Evolutionary conservation across 2,888 invertebrate genomes (phyloP).

Genomic region (Mythimna ferrago): DNA sequence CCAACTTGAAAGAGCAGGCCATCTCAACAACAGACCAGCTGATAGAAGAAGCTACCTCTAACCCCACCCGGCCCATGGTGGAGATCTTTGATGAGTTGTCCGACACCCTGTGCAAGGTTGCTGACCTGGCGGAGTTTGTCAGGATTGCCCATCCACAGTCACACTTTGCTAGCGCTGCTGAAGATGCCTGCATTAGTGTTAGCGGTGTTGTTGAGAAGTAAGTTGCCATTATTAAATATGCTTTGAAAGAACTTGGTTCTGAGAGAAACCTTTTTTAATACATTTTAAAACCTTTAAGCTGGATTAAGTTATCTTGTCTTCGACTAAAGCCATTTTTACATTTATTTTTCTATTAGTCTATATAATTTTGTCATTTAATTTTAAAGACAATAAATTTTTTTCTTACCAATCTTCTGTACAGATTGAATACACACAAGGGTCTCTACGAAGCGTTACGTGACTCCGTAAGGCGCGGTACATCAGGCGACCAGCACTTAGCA

Average conservation of each 20-base stretch:
- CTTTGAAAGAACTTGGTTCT: background rate
- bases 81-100: slow-evolving; percentile 98
- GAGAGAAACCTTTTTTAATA: background rate
- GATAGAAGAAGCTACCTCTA: slow-evolving; percentile 94
- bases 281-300: too few relatives aligned
- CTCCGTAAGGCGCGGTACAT: slow-evolving; percentile 94
- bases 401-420: slow-evolving; percentile 73
- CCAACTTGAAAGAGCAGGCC: slow-evolving; percentile 94
- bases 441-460: slow-evolving; percentile 94
- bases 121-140: slow-evolving; percentile 99
- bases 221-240: slow-evolving; percentile 63
- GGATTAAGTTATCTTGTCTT: too few relatives aligned
- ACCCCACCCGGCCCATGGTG: slow-evolving; percentile 95
- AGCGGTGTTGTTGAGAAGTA: slow-evolving; percentile 98
- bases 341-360: too few relatives aligned
- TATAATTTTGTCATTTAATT: too few relatives aligned
- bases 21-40: slow-evolving; percentile 92
- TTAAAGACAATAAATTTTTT: too few relatives aligned
- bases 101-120: slow-evolving; percentile 98
- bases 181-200: slow-evolving; percentile 96
- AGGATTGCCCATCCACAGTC: slow-evolving; percentile 97
- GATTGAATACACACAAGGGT: slow-evolving; percentile 97
- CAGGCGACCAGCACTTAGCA: slow-evolving; percentile 96
- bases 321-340: too few relatives aligned
- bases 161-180: slow-evolving; percentile 95